These are phyloP conservation scores for Arge pagana DNA, from an alignment of 2,888 invertebrate genomes.

Conservation along the genomic window DNA sequence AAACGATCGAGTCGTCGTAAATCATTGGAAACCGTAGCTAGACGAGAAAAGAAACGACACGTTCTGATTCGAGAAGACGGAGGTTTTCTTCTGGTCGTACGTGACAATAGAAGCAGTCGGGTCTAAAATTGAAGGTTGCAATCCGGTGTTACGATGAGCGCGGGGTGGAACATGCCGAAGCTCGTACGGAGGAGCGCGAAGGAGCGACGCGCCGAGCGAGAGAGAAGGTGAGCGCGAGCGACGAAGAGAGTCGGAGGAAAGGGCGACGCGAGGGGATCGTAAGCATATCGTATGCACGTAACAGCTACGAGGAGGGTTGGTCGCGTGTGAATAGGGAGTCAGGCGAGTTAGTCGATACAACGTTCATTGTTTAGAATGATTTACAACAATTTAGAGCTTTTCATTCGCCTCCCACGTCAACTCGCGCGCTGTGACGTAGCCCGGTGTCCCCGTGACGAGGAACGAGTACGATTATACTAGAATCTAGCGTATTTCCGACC, in stretches of 20 bases:
- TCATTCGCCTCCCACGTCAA: background rate
- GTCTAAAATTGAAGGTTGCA: too few species aligned
- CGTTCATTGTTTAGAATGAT: slow-evolving; percentile 31
- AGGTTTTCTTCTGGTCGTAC: too few species aligned
- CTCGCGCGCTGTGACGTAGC: too few species aligned
- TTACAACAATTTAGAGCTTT: slow-evolving; percentile 30
- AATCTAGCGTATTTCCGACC: too few species aligned
- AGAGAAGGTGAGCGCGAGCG: background rate
- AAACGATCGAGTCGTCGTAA: too few species aligned
- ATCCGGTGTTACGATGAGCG: too few species aligned
- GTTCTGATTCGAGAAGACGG: too few species aligned
- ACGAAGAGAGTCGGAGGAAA: background rate
- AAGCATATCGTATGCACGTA: slow-evolving; percentile 9
- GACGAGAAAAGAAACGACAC: too few species aligned
- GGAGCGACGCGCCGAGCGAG: background rate
- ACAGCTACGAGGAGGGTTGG: slow-evolving; percentile 6
- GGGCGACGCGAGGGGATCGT: background rate
- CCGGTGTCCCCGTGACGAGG: background rate
- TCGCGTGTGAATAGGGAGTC: slow-evolving; percentile 33
- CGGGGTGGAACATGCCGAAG: too few species aligned
- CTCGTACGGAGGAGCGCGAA: background rate
- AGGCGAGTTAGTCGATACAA: slow-evolving; percentile 35
- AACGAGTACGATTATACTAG: background rate
- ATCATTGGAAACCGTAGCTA: too few species aligned
- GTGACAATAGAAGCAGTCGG: too few species aligned